phyloP scores from a whole-genome alignment of 2,888 invertebrate genomes.

The Limnephilus lunatus region DNA sequence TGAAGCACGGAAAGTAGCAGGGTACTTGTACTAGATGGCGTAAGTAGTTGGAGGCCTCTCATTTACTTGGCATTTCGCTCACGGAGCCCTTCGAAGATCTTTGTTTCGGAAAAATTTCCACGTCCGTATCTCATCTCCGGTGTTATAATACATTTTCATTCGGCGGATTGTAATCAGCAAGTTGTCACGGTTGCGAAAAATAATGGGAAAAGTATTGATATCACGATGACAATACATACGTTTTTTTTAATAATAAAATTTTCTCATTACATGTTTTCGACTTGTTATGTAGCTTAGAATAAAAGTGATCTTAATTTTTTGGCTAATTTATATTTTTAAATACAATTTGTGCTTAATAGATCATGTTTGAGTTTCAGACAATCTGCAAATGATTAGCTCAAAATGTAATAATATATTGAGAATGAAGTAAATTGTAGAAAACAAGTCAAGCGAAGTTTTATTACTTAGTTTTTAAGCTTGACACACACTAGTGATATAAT shows the following conservation, averaged over 20 bases:
- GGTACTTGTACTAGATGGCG: background rate
- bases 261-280: background rate
- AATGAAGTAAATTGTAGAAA: too few species aligned
- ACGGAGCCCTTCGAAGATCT: background rate
- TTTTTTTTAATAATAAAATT: background rate
- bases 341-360: too few species aligned
- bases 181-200: background rate
- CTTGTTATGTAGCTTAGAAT: background rate
- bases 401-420: too few species aligned
- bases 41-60: background rate
- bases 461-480: too few species aligned
- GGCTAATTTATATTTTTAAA: too few species aligned
- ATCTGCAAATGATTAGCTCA: too few species aligned
- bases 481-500: too few species aligned
- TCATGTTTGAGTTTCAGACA: too few species aligned
- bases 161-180: background rate
- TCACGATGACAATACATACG: background rate
- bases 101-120: constrained; percentile 8
- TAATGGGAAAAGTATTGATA: background rate
- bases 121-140: background rate
- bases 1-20: background rate
- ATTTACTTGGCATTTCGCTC: constrained; percentile 7
- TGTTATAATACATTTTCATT: constrained; percentile 4
- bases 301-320: too few species aligned
- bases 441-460: too few species aligned